Conservation (phyloP, 2,888 invertebrate genomes). For the Apeira syringaria region DNA sequence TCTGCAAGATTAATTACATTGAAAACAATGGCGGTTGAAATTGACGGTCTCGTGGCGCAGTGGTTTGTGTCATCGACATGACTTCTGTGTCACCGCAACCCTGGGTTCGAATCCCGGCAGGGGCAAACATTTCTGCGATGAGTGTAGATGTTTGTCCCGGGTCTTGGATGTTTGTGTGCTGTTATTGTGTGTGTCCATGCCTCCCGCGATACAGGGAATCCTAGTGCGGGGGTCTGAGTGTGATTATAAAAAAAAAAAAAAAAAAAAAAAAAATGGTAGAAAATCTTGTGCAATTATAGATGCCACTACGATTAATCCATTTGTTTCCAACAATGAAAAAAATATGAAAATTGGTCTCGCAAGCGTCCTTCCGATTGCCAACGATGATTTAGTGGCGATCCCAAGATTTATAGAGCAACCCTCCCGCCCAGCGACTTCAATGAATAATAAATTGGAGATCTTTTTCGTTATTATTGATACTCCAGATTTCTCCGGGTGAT, state of each 20-base stretch:
- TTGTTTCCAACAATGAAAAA: conserved; percentile 56
- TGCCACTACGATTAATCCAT: conserved; percentile 50
- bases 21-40: not conserved
- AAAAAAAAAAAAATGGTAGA: conserved; percentile 25
- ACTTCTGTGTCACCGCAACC: no score
- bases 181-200: no score
- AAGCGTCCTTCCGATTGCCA: conserved; percentile 59
- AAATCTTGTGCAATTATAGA: conserved; percentile 38
- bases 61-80: no score
- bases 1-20: conserved; percentile 20
- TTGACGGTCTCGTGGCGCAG: no score
- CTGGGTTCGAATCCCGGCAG: no score
- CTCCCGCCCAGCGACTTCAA: conserved; percentile 67
- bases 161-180: no score
- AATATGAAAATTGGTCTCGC: conserved; percentile 60
- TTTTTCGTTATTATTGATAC: conserved; percentile 78
- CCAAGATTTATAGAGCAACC: conserved; percentile 70
- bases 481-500: conserved; percentile 69
- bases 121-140: no score
- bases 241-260: no score
- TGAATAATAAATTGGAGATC: conserved; percentile 80
- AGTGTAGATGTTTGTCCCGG: no score
- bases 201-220: no score
- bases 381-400: conserved; percentile 77
- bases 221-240: no score